Evolutionary conservation across 1,140 invertebrate species (phyloP).

Genomic region (Himalopsyche phryganea): DNA sequence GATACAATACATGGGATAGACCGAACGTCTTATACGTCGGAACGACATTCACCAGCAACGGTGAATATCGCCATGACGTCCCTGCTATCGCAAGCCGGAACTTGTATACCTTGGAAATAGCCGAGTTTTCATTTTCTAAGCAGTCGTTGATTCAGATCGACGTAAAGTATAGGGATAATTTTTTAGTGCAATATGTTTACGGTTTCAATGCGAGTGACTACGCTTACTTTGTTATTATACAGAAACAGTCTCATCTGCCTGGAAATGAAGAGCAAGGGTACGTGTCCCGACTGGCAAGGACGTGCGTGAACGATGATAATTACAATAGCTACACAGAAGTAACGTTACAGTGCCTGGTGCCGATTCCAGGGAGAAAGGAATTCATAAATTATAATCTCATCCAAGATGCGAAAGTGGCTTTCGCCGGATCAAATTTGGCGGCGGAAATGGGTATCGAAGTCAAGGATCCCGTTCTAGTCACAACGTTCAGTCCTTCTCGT

Average conservation of each 20-base stretch:
- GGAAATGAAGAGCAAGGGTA: slow-evolving; percentile 86
- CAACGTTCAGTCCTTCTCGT: slow-evolving; percentile 79
- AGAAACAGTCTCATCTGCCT: slow-evolving; percentile 85
- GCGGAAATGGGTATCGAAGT: slow-evolving; percentile 71
- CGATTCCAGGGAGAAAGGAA: slow-evolving; percentile 50
- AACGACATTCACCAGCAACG: slow-evolving; percentile 89
- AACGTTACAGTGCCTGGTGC: slow-evolving; percentile 74
- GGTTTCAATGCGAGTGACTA: slow-evolving; percentile 93
- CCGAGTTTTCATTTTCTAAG: slow-evolving; percentile 81
- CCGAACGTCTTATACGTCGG: slow-evolving; percentile 89
- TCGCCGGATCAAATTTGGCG: slow-evolving; percentile 77
- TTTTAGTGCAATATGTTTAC: slow-evolving; percentile 91
- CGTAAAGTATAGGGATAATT: slow-evolving; percentile 91
- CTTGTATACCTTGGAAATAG: slow-evolving; percentile 72
- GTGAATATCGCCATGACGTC: slow-evolving; percentile 89
- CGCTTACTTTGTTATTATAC: slow-evolving; percentile 93
- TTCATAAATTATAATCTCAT: slow-evolving; percentile 78
- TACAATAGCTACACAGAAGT: slow-evolving; percentile 96
- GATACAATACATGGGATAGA: slow-evolving; percentile 70
- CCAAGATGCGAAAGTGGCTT: slow-evolving; percentile 83
- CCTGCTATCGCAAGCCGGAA: slow-evolving; percentile 87
- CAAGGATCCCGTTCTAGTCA: slow-evolving; percentile 75
- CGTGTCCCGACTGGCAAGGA: slow-evolving; percentile 82
- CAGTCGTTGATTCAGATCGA: slow-evolving; percentile 87
- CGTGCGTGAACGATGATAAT: slow-evolving; percentile 90